Conservation (phyloP, 2,888 invertebrate genomes). For the Scaptodrosophila latifasciaeformis region DNA sequence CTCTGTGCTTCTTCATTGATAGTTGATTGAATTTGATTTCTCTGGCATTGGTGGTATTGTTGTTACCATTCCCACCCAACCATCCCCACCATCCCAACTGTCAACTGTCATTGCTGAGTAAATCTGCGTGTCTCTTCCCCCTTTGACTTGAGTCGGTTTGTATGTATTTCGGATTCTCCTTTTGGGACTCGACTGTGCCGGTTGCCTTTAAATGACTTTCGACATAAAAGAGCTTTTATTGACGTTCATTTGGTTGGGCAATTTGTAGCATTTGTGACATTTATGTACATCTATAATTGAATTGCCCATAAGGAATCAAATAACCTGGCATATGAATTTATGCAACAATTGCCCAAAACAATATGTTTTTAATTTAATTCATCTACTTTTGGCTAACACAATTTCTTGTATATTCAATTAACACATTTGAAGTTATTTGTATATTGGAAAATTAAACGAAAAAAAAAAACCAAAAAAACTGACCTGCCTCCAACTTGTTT, state of each 20-base stretch:
- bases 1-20: slow-evolving; percentile 52
- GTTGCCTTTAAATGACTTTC: slow-evolving; percentile 53
- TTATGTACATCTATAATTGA: slow-evolving; percentile 47
- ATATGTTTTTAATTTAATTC: too few relatives aligned
- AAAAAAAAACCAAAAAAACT: slow-evolving; percentile 10
- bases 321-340: too few relatives aligned
- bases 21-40: slow-evolving; percentile 66
- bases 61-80: too few relatives aligned
- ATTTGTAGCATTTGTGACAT: slow-evolving; percentile 69
- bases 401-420: too few relatives aligned
- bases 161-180: too few relatives aligned
- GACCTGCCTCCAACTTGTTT: background rate
- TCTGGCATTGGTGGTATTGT: slow-evolving; percentile 34
- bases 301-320: background rate
- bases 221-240: slow-evolving; percentile 67
- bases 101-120: too few relatives aligned
- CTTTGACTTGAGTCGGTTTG: too few relatives aligned
- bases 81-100: too few relatives aligned
- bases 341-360: too few relatives aligned
- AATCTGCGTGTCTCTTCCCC: too few relatives aligned
- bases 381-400: too few relatives aligned
- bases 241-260: slow-evolving; percentile 65
- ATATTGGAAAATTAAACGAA: slow-evolving; percentile 2
- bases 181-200: slow-evolving; percentile 7
- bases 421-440: too few relatives aligned